Base-by-base conservation (phyloP, 2,888 invertebrate genomes). In the Macrophya annulata region DNA sequence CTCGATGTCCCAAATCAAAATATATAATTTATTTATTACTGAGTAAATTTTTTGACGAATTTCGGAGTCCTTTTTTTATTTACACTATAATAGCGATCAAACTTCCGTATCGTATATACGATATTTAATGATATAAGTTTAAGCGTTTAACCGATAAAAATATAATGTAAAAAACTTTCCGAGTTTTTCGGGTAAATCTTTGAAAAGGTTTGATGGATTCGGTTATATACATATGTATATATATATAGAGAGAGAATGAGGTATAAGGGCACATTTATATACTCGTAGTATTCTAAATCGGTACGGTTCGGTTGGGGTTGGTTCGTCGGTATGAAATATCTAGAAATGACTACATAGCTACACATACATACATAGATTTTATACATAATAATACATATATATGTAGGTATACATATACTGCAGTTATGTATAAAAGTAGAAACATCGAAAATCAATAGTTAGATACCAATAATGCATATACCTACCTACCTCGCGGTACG, bases 361-460 rank as follows among this genome's bases (percentile, higher is more conserved):
- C 87, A 88, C 88, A 88, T 89, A 89, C 88, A 87, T 74, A 72
- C 37, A 65, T 31, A 31, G 5, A 65, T 65, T 31, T 65, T 31
- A 31, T 31, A 31, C 4, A 25, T 4, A 21, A 77, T 84, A 87
- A 87, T 89, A 88, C 87, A 90, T 89, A 89, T 89, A 89, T 89
- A 87, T 72, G 65, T 62, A 40, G 6, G 84, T 86, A 89, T 87
- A 87, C 87, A 86, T 85, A 87, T 86, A 71, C 45, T 59, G 21
- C 15, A 31, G 40, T 31, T 31, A 37, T 68, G 25, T 72, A 4
- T 45, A 17, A 21, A 25, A 62, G 74, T 55, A 25, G 21, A 89
- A 88, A 89, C 87, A 89, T 89, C 87, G 88, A 76, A 86, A 88
- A 88, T 86, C 89, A 87, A 89, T 89, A 89, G 86, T 62, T 86